phyloP scores from a whole-genome alignment of 2,797 vertebrate species.

The Rhynchotus rufescens region DNA sequence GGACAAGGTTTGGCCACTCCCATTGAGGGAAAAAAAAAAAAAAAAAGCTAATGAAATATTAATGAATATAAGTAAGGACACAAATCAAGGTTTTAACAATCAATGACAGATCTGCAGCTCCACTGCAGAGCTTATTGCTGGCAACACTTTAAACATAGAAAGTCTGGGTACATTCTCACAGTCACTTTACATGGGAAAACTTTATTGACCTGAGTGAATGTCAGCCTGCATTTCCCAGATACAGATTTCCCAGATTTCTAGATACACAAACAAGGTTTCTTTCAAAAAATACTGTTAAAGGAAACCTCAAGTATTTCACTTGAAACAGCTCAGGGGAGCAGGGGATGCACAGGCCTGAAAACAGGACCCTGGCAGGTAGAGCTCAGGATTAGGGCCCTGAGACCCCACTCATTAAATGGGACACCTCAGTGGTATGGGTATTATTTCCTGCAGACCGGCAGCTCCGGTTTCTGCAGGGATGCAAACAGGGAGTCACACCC shows the following conservation, averaged over 20 bases:
- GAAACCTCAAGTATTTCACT: not conserved
- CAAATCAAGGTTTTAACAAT: not conserved
- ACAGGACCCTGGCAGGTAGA: not conserved
- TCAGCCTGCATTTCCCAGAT: not conserved
- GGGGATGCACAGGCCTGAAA: not conserved
- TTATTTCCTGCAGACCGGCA: slow-evolving; percentile 34
- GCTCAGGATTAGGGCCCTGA: not conserved
- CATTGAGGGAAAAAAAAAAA: not conserved
- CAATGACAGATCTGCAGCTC: not conserved
- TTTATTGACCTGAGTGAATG: not conserved
- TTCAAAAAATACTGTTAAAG: not conserved
- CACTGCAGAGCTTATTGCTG: not conserved
- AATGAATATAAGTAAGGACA: not conserved
- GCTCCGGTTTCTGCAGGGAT: slow-evolving; percentile 50
- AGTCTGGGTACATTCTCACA: too few relatives aligned
- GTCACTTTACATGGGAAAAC: not conserved
- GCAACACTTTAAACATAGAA: not conserved
- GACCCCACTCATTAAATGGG: not conserved
- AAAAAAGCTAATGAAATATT: not conserved
- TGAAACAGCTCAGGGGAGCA: not conserved
- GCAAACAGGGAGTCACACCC: slow-evolving; percentile 45
- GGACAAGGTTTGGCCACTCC: not conserved
- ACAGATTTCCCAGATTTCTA: not conserved
- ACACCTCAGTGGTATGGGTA: not conserved
- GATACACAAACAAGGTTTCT: not conserved